Evolutionary conservation across 2,797 vertebrate species (phyloP).

Genomic region (Eulemur mongoz): DNA sequence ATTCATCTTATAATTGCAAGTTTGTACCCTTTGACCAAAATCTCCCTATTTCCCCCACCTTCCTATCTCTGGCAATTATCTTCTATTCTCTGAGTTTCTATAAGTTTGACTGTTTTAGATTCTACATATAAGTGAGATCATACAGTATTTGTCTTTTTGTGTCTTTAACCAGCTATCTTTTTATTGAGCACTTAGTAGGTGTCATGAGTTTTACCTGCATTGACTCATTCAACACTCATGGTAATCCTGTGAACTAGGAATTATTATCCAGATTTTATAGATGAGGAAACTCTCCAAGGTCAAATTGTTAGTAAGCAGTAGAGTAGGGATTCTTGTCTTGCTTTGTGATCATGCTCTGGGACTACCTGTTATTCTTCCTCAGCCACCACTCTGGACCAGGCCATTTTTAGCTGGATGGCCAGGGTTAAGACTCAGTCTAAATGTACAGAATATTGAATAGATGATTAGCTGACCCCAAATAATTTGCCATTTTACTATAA

Average conservation of each 20-base stretch:
- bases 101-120: neutral
- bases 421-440: neutral
- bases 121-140: neutral
- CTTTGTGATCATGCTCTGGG: neutral
- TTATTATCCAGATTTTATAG: neutral
- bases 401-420: neutral
- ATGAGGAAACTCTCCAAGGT: neutral
- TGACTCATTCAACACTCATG: neutral
- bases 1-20: neutral
- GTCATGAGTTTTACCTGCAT: neutral
- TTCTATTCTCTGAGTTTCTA: neutral
- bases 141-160: neutral
- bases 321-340: neutral
- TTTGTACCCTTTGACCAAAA: neutral
- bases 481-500: neutral
- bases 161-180: neutral
- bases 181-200: neutral
- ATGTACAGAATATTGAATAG: neutral
- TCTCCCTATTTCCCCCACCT: neutral
- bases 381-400: neutral
- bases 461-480: neutral
- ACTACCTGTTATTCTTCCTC: neutral
- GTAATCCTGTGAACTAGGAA: neutral
- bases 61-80: too few relatives aligned
- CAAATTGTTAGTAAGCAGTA: neutral